Conservation (phyloP, 2,888 invertebrate genomes). For the Tetrapedia diversipes region DNA sequence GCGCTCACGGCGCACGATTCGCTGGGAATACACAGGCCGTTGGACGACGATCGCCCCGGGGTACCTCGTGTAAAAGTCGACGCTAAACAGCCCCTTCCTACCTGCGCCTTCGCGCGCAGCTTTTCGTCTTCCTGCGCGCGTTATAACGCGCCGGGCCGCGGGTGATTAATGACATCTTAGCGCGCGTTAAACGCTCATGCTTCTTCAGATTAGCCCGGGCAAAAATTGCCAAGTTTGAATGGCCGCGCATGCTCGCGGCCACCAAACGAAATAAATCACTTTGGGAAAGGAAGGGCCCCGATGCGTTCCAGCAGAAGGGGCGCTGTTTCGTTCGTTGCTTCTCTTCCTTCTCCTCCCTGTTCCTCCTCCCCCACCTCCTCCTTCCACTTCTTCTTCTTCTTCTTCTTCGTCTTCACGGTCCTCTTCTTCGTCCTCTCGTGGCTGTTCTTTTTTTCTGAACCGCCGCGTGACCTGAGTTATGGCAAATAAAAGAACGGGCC, state of each 20-base stretch:
- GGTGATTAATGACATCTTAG: slow-evolving; percentile 72
- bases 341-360: slow-evolving; percentile 6
- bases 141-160: slow-evolving; percentile 37
- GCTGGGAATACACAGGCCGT: slow-evolving; percentile 37
- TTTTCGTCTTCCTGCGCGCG: slow-evolving; percentile 53
- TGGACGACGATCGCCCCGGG: slow-evolving; percentile 57
- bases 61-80: slow-evolving; percentile 60
- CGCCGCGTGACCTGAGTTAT: slow-evolving; percentile 60
- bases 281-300: slow-evolving; percentile 58
- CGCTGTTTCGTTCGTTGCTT: slow-evolving; percentile 44
- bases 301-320: slow-evolving; percentile 50
- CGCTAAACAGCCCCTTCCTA: slow-evolving; percentile 62
- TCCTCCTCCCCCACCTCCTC: slow-evolving; percentile 6
- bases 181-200: slow-evolving; percentile 70
- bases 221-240: slow-evolving; percentile 71
- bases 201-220: slow-evolving; percentile 70
- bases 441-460: slow-evolving; percentile 24
- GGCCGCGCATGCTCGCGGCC: slow-evolving; percentile 58
- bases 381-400: background rate
- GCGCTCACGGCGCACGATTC: slow-evolving; percentile 23
- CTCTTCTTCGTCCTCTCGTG: slow-evolving; percentile 11
- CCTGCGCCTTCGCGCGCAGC: slow-evolving; percentile 18
- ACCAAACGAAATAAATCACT: slow-evolving; percentile 70
- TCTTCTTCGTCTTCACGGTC: background rate
- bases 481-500: slow-evolving; percentile 62